Conservation (phyloP, 2,113 vertebrate genomes). For the Pionites leucogaster region DNA sequence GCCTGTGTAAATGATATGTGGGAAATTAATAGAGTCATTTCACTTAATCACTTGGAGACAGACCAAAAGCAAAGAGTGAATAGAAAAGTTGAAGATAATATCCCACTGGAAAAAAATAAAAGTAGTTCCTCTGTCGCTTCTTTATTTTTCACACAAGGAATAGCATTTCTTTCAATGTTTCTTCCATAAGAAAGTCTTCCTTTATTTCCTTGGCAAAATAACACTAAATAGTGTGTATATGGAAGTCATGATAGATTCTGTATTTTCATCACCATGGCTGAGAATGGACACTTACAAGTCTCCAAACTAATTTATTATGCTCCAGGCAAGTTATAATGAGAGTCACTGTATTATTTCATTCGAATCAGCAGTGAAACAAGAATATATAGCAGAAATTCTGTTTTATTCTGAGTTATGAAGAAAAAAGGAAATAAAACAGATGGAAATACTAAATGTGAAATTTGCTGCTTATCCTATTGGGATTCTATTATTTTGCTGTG, state of each 20-base stretch:
- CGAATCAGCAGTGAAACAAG: neutral
- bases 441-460: neutral
- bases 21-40: neutral
- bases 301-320: neutral
- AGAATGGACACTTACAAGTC: neutral
- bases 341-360: neutral
- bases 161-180: neutral
- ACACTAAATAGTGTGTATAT: neutral
- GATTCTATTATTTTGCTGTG: neutral
- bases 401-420: neutral
- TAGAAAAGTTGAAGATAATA: neutral
- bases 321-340: neutral
- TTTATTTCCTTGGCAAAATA: neutral
- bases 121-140: neutral
- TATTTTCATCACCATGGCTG: neutral
- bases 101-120: neutral
- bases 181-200: neutral
- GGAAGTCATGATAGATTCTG: neutral
- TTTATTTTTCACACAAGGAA: neutral
- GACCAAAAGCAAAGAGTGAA: neutral
- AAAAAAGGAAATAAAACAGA: neutral
- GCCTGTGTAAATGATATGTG: neutral
- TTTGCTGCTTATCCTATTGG: neutral
- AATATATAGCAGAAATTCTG: neutral
- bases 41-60: neutral